Base-by-base conservation (phyloP, 2,888 invertebrate genomes). In the Calameuta pallipes region DNA sequence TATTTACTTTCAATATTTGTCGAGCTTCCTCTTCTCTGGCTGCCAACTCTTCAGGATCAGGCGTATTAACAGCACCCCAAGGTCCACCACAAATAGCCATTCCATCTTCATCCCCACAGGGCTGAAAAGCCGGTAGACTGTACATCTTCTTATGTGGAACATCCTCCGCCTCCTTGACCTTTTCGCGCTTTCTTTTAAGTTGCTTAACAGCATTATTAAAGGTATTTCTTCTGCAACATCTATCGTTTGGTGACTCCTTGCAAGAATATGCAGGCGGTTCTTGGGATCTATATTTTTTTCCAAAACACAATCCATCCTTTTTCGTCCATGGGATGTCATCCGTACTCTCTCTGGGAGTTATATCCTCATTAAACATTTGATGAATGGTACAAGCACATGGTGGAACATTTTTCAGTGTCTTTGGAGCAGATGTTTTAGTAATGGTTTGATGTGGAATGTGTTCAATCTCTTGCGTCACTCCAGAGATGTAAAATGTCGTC, bases 301-400 rank as follows among this genome's bases (percentile, higher is more conserved):
- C 90, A 15, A 82, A 85, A 71, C 90, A 90, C 4, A 79, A 15
- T 30, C 81, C 84, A 23, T 83, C 82, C 6, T 76, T 71, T 75
- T 80, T 85, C 0, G 84, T 84, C 83, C 86, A 84, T 9, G 85
- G 82, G 76, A 87, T 87, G 12, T 86, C 82, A 31, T 89, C 87
- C 23, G 82, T 80, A 33, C 85, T 87, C 35, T 76, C 36, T 1
- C 73, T 78, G 30, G 74, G 71, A 12, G 73, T 71, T 15, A 82
- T 11, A 23, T 79, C 82, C 71, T 85, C 83, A 12, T 82, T 83
- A 36, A 82, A 81, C 68, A 86, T 81, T 79, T 84, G 83, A 11
- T 85, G 84, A 70, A 87, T 83, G 0, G 83, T 82, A 71, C 90
- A 90, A 11, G 77, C 81, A 69, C 90, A 90, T 0, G 89, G 85